Evolutionary conservation across 35 echinoderm and acorn worm species (phyloP).

Genomic region (Lytechinus variegatus): DNA sequence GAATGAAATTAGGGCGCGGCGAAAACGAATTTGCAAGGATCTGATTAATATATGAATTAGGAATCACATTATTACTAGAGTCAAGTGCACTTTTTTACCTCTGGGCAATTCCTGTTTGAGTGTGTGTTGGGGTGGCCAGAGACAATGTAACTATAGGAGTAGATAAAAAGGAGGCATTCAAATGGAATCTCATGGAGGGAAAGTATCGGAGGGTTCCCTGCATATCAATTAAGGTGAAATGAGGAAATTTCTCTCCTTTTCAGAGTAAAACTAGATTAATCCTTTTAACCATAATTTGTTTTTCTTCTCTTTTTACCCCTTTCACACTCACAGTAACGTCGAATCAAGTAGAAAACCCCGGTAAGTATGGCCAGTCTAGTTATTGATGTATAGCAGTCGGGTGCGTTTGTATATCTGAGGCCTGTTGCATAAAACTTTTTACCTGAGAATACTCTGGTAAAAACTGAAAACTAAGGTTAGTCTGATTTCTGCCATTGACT

Average conservation of each 20-base stretch:
- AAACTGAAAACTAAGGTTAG: no score
- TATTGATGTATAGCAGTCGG: neutral
- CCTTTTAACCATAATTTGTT: neutral
- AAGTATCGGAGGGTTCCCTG: neutral
- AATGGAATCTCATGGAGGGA: neutral
- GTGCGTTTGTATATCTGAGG: no score
- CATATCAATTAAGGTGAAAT: neutral
- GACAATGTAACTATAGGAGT: neutral
- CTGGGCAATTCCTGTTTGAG: neutral
- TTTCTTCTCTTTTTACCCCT: neutral
- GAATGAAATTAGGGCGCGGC: conserved; percentile 16
- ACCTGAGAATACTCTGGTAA: no score
- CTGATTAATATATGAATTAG: neutral
- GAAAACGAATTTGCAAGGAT: neutral
- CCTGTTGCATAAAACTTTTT: no score
- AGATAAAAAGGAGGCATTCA: neutral
- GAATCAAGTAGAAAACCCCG: neutral
- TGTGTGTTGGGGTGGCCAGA: neutral
- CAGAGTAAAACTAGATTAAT: conserved; percentile 1
- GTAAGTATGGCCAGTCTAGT: neutral
- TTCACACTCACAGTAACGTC: neutral
- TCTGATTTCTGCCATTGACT: no score
- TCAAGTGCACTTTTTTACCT: neutral
- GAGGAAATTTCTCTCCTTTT: neutral
- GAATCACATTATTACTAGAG: neutral